Percentiles rank a stretch among this genome's conserved stretches.
These are phyloP conservation scores for Hemichromis elongatus DNA, from an alignment of 2,113 vertebrate genomes.

Conservation along the genomic window DNA sequence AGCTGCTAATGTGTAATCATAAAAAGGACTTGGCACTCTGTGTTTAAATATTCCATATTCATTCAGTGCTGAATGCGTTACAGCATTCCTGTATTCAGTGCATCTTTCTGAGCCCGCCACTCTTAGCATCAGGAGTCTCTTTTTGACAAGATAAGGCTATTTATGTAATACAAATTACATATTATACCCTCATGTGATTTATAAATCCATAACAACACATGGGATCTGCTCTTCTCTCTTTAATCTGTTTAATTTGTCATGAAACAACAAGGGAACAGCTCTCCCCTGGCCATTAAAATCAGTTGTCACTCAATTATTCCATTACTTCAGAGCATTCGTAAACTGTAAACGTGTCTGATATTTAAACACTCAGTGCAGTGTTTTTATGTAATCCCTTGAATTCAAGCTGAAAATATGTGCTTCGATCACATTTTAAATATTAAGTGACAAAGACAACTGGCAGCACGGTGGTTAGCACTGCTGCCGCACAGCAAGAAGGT, in stretches of 20 bases:
- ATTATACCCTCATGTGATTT: neutral
- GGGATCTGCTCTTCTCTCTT: neutral
- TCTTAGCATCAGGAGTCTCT: neutral
- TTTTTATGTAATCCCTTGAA: neutral
- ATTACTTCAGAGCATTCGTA: neutral
- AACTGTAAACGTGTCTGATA: too few relatives aligned
- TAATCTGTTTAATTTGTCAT: neutral
- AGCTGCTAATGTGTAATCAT: conserved; percentile 69
- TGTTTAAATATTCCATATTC: conserved; percentile 37
- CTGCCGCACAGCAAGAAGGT: too few relatives aligned
- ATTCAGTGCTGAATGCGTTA: conserved; percentile 3
- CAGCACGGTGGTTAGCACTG: too few relatives aligned
- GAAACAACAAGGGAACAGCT: neutral
- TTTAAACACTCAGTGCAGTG: neutral
- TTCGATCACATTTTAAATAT: neutral
- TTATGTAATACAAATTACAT: neutral
- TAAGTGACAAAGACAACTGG: too few relatives aligned
- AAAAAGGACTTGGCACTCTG: conserved; percentile 37
- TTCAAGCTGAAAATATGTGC: neutral
- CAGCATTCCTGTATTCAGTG: neutral
- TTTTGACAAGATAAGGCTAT: conserved; percentile 1
- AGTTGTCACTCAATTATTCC: neutral
- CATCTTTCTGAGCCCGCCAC: neutral
- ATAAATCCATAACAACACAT: neutral
- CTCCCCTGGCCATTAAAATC: neutral